A percentile compares a stretch with the other conserved stretches of the same genome.
phyloP scores from a whole-genome alignment of 2,888 invertebrate species.

The Cantharis lateralis region DNA sequence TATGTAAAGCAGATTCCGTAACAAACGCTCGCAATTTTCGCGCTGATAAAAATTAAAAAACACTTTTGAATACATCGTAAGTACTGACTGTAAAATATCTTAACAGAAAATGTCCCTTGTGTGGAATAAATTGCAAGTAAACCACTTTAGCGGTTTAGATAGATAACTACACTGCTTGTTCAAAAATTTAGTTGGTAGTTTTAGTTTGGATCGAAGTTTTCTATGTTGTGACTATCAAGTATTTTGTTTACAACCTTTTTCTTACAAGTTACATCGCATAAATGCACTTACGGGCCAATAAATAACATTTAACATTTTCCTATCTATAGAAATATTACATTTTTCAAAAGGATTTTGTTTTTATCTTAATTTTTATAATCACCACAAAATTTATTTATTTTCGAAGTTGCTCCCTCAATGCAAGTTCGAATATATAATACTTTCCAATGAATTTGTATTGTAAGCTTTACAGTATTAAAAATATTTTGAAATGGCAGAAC shows the following conservation, averaged over 20 bases:
- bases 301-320: not conserved
- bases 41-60: conserved; percentile 11
- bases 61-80: conserved; percentile 15
- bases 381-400: too few species aligned
- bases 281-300: not conserved
- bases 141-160: conserved; percentile 21
- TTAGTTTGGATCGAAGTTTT: not conserved
- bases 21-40: not conserved
- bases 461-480: not conserved
- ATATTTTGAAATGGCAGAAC: conserved; percentile 7
- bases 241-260: not conserved
- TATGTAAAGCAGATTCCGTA: not conserved
- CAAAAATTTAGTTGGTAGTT: not conserved
- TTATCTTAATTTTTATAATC: too few species aligned
- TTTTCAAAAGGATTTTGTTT: not conserved
- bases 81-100: conserved; percentile 14
- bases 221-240: not conserved
- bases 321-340: not conserved
- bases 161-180: conserved; percentile 17
- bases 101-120: conserved; percentile 23
- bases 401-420: too few species aligned
- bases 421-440: not conserved
- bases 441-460: not conserved
- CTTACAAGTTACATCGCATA: not conserved
- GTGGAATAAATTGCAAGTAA: conserved; percentile 20